Conservation (phyloP, 2,113 vertebrate species). For the Centropristis striata region DNA sequence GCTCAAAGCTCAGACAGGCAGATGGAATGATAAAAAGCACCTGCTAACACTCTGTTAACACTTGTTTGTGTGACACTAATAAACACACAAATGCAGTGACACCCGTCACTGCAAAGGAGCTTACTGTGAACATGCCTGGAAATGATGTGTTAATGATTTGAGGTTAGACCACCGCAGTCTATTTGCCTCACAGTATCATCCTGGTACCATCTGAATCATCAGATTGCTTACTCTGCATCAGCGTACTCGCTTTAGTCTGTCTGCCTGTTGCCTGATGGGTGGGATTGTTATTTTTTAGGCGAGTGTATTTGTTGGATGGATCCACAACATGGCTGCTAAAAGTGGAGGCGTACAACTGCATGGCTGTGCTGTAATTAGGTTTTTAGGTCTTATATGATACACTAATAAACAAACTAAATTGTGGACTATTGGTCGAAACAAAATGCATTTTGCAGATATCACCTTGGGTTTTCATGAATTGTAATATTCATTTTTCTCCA, state of each 20-base stretch:
- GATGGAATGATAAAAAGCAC: conserved; percentile 23
- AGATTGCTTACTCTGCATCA: conserved; percentile 12
- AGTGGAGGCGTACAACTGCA: no score
- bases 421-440: not conserved
- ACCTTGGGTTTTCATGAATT: not conserved
- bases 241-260: not conserved
- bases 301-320: not conserved
- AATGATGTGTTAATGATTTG: conserved; percentile 32
- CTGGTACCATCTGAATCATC: conserved; percentile 38
- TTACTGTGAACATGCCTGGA: conserved; percentile 5
- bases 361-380: no score
- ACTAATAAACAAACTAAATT: not conserved
- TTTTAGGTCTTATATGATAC: not conserved
- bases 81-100: conserved; percentile 6
- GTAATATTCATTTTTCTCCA: not conserved
- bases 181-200: conserved; percentile 17
- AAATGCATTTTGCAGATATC: not conserved
- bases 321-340: no score
- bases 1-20: not conserved
- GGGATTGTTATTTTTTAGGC: conserved; percentile 4
- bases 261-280: not conserved
- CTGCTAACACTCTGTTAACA: conserved; percentile 20
- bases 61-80: not conserved
- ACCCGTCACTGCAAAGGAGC: not conserved
- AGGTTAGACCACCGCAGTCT: conserved; percentile 13